Base-by-base conservation (phyloP, 2,888 invertebrate genomes). In the Julus scanicus region DNA sequence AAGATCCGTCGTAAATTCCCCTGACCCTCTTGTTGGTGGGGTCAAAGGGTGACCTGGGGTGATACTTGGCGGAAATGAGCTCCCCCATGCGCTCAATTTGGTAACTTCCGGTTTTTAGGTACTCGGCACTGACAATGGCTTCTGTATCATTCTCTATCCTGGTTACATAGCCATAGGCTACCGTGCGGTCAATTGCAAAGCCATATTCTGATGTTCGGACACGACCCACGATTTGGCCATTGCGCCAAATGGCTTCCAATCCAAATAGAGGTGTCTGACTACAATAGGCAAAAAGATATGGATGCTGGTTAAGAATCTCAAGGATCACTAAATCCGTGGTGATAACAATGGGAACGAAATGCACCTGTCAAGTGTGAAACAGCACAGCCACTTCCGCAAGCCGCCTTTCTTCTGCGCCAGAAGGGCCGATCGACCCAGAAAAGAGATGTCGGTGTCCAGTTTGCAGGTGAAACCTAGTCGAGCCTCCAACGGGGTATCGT, bases 401-500 rank as follows among this genome's bases (percentile, higher is more conserved):
- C 97, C 97, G 89, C 95, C 93, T 37, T 93, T 91, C 90, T 94
- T 94, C 71, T 95, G 94, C 89, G 93, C 93, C 13, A 95, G 95
- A 0, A 98, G 94, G 0, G 94, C 93, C 84, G 94, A 93, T 90
- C 96, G 96, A 13, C 98, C 98, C 86, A 95, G 94, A 92, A 97
- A 98, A 15, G 95, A 94, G 0, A 95, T 96, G 84, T 94, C 93
- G 0, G 91, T 90, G 91, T 95, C 95, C 88, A 93, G 90, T 89
- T 97, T 94, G 91, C 98, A 98, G 0, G 96, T 94, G 91, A 95
- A 95, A 13, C 94, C 94, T 63, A 98, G 93, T 88, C 96, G 96
- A 0, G 97, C 96, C 93, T 98, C 97, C 2, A 97, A 92, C 0
- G 97, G 97, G 90, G 96, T 97, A 91, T 98, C 97, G 90, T 97